Evolutionary conservation across 2,797 vertebrate genomes (phyloP), one percentile per base, ranked within the genome.

Genomic region (Danio aesculapii): DNA sequence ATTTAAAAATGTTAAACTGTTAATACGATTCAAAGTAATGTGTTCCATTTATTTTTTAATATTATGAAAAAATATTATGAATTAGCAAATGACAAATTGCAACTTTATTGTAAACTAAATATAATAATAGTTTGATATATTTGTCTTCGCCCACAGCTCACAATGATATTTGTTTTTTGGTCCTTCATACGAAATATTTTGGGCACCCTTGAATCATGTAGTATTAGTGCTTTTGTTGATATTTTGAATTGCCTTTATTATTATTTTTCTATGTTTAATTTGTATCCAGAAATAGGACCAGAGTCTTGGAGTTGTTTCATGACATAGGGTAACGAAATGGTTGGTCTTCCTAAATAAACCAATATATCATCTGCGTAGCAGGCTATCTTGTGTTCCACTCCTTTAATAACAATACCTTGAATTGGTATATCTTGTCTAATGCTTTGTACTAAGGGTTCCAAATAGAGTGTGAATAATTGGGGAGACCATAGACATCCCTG

Each of bases 361-460:
- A 68, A 12, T 17, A 68, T 19, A 5, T 47, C 9, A 21, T 44
- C 64, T 19, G 64, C 64, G 14, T 47, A 67, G 11, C 64, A 68
- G 43, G 41, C 43, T 7, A 47, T 44, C 5, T 47, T 47, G 6
- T 47, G 64, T 52, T 47, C 17, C 67, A 52, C 50, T 16, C 46
- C 67, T 50, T 69, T 50, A 11, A 69, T 69, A 69, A 2, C n/a
- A 44, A 67, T 67, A n/a, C 6, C 41, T 30, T 47, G 14, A 4
- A 67, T 67, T n/a, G 8, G 46, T 46, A 46, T 19, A 17, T 67
- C 17, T 12, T 14, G 19, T 30, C 58, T 61, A 21, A 71, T 71
- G 68, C 53, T 52, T 71, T 71, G 68, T 52, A 41, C 49, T 50
- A 71, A 53, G 17, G 68, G 49, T 71, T 71, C 50, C 49, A 55